phyloP scores from a whole-genome alignment of 2,113 vertebrate genomes.

The Elanus axillaris region DNA sequence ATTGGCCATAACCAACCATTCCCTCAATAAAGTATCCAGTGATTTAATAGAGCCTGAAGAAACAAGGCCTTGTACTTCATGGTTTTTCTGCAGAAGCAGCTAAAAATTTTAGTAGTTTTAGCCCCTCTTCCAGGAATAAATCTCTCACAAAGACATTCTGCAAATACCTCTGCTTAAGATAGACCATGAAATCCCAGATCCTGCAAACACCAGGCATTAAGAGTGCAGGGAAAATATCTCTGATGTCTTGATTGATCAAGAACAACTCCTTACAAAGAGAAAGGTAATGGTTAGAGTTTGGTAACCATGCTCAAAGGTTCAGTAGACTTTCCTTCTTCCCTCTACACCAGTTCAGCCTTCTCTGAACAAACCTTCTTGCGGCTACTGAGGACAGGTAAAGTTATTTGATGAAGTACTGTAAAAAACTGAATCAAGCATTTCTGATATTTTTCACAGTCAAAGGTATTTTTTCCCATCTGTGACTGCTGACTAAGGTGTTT shows the following conservation, averaged over 20 bases:
- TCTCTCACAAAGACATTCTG: background rate
- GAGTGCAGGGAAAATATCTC: background rate
- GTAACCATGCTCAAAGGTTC: background rate
- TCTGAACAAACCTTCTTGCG: background rate
- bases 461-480: background rate
- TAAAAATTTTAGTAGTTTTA: background rate
- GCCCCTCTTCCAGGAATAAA: background rate
- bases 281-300: background rate
- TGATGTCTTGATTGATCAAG: background rate
- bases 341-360: background rate
- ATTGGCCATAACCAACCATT: background rate
- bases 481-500: conserved; percentile 45
- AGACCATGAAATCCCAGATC: background rate
- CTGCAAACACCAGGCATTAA: background rate
- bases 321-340: background rate
- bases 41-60: background rate
- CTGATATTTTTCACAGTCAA: conserved; percentile 12
- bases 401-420: background rate
- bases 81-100: background rate
- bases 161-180: background rate
- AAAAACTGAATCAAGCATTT: background rate
- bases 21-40: background rate
- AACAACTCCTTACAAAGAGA: background rate
- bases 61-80: background rate
- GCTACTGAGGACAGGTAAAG: background rate